Evolutionary conservation across 1,140 invertebrate species (phyloP).

Genomic region (Latrodectus geometricus): DNA sequence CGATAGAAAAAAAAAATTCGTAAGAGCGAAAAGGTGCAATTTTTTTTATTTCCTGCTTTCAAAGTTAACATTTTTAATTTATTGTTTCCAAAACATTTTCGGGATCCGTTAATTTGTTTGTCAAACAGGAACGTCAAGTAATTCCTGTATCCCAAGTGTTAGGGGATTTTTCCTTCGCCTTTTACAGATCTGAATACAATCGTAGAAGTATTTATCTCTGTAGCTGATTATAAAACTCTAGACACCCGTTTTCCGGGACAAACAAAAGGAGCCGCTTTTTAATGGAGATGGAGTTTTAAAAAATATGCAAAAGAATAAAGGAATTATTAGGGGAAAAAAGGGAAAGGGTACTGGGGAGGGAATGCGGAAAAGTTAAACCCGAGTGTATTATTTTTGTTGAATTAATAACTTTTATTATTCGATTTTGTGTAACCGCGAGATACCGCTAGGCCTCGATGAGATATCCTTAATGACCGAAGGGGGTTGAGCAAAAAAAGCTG

Average conservation of each 20-base stretch:
- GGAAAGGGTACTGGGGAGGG: neutral
- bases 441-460: slow-evolving; percentile 33
- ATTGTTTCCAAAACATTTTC: slow-evolving; percentile 40
- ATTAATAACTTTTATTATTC: slow-evolving; percentile 61
- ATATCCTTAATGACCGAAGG: slow-evolving; percentile 48
- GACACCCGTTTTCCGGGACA: slow-evolving; percentile 13
- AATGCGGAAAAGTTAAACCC: neutral
- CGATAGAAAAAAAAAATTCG: neutral
- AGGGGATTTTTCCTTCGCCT: slow-evolving; percentile 24
- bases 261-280: slow-evolving; percentile 22
- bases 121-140: slow-evolving; percentile 51
- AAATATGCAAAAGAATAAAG: slow-evolving; percentile 33
- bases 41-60: neutral
- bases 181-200: slow-evolving; percentile 12
- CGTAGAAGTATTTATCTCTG: slow-evolving; percentile 29
- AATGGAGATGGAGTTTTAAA: slow-evolving; percentile 2
- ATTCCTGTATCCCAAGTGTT: slow-evolving; percentile 56
- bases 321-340: neutral
- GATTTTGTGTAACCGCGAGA: slow-evolving; percentile 35
- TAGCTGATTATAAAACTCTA: slow-evolving; percentile 16
- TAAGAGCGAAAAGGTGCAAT: neutral
- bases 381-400: slow-evolving; percentile 49
- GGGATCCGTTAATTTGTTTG: slow-evolving; percentile 55
- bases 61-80: slow-evolving; percentile 50
- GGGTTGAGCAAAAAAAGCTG: neutral